These are phyloP conservation scores for Congeria kusceri DNA, from an alignment of 2,888 invertebrate species.

Conservation along the genomic window DNA sequence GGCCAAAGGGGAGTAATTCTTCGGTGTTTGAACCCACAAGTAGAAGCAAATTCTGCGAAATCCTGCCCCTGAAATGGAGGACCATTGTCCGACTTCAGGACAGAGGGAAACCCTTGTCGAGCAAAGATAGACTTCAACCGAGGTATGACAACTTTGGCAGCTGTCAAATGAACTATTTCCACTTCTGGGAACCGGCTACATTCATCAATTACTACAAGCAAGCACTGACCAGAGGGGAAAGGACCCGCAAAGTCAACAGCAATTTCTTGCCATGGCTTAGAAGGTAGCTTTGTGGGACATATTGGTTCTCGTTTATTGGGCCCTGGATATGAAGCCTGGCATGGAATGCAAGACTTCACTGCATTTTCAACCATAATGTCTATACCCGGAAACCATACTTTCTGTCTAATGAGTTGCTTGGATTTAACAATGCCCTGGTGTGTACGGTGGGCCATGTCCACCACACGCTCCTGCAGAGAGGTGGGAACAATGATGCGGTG, in stretches of 20 bases:
- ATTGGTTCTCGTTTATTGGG: slow-evolving; percentile 37
- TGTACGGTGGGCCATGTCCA: slow-evolving; percentile 1
- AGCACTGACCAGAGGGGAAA: slow-evolving; percentile 30
- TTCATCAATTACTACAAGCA: slow-evolving; percentile 39
- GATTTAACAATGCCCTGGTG: slow-evolving; percentile 20
- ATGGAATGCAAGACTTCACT: slow-evolving; percentile 56
- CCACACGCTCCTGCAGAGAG: slow-evolving; percentile 6
- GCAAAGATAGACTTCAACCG: too few relatives aligned
- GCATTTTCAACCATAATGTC: slow-evolving; percentile 59
- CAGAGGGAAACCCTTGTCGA: too few relatives aligned
- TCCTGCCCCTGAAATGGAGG: too few relatives aligned
- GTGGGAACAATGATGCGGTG: slow-evolving; percentile 10
- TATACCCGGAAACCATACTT: slow-evolving; percentile 69
- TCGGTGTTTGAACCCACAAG: too few relatives aligned
- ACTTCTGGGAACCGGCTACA: slow-evolving; percentile 41
- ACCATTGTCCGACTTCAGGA: too few relatives aligned
- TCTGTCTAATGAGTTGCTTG: too few relatives aligned
- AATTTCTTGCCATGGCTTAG: slow-evolving; percentile 36
- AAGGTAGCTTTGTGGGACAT: slow-evolving; percentile 30
- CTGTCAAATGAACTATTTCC: slow-evolving; percentile 28
- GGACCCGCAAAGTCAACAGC: slow-evolving; percentile 41
- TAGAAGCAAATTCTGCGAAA: too few relatives aligned
- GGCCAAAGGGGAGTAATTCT: too few relatives aligned
- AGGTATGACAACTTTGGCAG: slow-evolving; percentile 43
- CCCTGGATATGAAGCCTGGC: slow-evolving; percentile 41